Conservation (phyloP, 1,140 invertebrate species). For the Neuroterus valhalla region DNA sequence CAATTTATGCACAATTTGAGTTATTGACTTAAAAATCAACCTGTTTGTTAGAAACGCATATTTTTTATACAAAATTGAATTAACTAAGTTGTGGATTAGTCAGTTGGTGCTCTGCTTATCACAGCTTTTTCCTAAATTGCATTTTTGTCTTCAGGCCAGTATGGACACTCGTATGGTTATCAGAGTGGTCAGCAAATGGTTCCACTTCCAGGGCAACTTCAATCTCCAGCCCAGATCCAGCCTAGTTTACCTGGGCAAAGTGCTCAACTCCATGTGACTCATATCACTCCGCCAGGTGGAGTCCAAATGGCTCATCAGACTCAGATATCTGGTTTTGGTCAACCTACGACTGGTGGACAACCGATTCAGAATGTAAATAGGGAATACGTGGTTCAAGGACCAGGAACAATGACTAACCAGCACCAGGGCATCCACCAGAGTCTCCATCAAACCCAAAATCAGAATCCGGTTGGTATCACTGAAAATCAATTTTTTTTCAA, state of each 20-base stretch:
- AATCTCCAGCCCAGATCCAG: constrained; percentile 62
- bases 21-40: too few species aligned
- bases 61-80: too few species aligned
- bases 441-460: constrained; percentile 50
- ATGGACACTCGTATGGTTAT: constrained; percentile 64
- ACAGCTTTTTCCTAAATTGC: too few species aligned
- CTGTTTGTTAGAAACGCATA: too few species aligned
- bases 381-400: constrained; percentile 64
- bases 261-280: constrained; percentile 71
- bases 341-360: constrained; percentile 56
- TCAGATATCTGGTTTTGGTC: constrained; percentile 64
- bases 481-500: too few species aligned
- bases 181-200: constrained; percentile 64
- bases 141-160: constrained; percentile 58
- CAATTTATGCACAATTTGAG: too few species aligned
- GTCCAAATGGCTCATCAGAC: constrained; percentile 73
- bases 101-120: too few species aligned
- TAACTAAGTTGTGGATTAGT: too few species aligned
- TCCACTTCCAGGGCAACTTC: constrained; percentile 67
- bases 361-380: constrained; percentile 58
- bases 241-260: constrained; percentile 69
- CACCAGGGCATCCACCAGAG: constrained; percentile 57
- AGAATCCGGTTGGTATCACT: too few species aligned
- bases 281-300: constrained; percentile 67
- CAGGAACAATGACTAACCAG: constrained; percentile 53